Conservation (phyloP, 2,113 vertebrate genomes). For the Colaptes auratus region DNA sequence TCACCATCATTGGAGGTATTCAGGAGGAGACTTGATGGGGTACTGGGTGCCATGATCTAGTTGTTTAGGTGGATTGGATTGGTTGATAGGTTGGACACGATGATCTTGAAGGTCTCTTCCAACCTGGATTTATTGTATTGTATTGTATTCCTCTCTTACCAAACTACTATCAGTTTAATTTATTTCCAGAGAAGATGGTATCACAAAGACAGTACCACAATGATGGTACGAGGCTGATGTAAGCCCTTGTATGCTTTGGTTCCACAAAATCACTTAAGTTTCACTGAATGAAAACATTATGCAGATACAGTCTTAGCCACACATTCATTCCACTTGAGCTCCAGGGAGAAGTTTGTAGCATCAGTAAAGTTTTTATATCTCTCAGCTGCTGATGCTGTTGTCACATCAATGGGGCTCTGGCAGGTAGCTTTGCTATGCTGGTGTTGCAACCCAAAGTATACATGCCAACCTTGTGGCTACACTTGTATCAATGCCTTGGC, state of each 20-base stretch:
- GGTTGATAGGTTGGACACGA: too few relatives aligned
- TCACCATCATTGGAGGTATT: too few relatives aligned
- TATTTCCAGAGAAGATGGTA: not conserved
- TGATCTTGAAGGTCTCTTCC: too few relatives aligned
- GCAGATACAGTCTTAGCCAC: not conserved
- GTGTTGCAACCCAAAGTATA: not conserved
- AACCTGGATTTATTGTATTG: too few relatives aligned
- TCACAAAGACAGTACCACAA: not conserved
- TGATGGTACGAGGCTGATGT: not conserved
- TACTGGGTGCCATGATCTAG: too few relatives aligned
- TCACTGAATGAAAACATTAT: not conserved
- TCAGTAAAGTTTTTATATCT: not conserved
- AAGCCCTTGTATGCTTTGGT: not conserved
- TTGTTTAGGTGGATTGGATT: too few relatives aligned
- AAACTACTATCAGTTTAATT: not conserved
- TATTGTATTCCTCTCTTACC: too few relatives aligned
- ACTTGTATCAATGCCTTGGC: not conserved
- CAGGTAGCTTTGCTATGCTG: not conserved
- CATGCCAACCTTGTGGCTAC: not conserved
- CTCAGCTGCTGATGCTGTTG: not conserved
- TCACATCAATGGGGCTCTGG: not conserved
- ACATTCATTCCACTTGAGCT: not conserved
- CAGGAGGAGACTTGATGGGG: too few relatives aligned
- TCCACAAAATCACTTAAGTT: not conserved
- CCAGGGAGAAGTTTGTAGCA: not conserved